A percentile compares a stretch with the other conserved stretches of the same genome.
phyloP scores from a whole-genome alignment of 1,140 invertebrate species.

The Lanistes nyassanus region DNA sequence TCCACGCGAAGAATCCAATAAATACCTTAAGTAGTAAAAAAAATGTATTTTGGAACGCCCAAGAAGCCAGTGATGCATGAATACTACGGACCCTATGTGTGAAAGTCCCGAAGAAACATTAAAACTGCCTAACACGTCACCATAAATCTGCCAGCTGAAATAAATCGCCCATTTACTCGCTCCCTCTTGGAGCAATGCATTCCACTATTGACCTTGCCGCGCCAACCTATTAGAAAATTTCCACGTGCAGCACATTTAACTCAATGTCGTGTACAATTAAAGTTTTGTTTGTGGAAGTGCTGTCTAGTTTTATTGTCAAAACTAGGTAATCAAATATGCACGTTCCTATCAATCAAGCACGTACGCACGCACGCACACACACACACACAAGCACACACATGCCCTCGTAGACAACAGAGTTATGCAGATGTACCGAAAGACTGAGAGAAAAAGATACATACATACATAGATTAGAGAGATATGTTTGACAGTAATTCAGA shows the following conservation, averaged over 20 bases:
- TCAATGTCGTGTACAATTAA: neutral
- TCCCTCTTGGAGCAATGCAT: neutral
- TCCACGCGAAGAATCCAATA: too few species aligned
- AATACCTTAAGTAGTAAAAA: too few species aligned
- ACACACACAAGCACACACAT: slow-evolving; percentile 1
- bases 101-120: too few species aligned
- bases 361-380: slow-evolving; percentile 3
- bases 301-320: neutral
- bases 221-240: neutral
- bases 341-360: neutral
- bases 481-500: too few species aligned
- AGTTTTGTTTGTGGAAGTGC: neutral
- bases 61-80: too few species aligned
- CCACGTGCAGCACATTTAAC: neutral
- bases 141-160: too few species aligned
- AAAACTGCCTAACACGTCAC: too few species aligned
- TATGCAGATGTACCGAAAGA: neutral
- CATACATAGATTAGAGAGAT: neutral
- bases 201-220: neutral
- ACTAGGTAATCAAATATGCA: neutral
- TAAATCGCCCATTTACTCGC: too few species aligned
- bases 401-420: neutral
- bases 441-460: slow-evolving; percentile 4
- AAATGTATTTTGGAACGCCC: too few species aligned
- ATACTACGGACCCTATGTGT: too few species aligned